Evolutionary conservation across 2,888 invertebrate species (phyloP).

Genomic region (Julus scanicus): DNA sequence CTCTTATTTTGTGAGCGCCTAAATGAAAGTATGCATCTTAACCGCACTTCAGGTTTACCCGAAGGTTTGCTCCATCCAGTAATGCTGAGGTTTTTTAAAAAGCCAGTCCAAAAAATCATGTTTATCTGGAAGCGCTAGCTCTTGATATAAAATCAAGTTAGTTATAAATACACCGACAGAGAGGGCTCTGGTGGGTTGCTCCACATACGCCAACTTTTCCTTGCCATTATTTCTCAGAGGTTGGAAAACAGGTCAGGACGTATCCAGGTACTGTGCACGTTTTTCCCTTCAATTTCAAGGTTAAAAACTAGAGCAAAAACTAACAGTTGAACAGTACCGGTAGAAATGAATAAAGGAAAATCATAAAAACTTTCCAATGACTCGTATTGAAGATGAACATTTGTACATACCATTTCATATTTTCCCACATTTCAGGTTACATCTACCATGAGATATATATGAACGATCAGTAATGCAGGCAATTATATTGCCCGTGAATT

Average conservation of each 20-base stretch:
- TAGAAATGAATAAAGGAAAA: not conserved
- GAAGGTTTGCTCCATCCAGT: constrained; percentile 20
- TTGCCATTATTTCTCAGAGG: not conserved
- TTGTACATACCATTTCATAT: constrained; percentile 45
- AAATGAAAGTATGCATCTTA: not conserved
- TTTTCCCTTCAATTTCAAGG: not conserved
- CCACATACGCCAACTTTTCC: not conserved
- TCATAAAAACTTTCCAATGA: constrained; percentile 43
- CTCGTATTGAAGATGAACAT: constrained; percentile 39
- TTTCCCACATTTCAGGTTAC: constrained; percentile 41
- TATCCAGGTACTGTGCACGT: not conserved
- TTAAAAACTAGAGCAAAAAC: not conserved
- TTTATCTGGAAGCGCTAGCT: constrained; percentile 29
- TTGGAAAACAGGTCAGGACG: not conserved
- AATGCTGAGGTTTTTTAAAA: constrained; percentile 37
- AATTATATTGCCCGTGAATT: not conserved
- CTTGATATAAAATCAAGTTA: constrained; percentile 43
- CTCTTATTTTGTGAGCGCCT: not conserved
- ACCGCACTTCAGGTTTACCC: not conserved
- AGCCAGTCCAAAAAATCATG: not conserved
- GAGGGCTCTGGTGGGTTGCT: not conserved
- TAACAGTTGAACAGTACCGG: constrained; percentile 10
- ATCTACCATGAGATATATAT: constrained; percentile 24
- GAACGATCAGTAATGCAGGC: constrained; percentile 24
- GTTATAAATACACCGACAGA: constrained; percentile 19